phyloP scores from a whole-genome alignment of 2,797 vertebrate species.

The Anas georgica region DNA sequence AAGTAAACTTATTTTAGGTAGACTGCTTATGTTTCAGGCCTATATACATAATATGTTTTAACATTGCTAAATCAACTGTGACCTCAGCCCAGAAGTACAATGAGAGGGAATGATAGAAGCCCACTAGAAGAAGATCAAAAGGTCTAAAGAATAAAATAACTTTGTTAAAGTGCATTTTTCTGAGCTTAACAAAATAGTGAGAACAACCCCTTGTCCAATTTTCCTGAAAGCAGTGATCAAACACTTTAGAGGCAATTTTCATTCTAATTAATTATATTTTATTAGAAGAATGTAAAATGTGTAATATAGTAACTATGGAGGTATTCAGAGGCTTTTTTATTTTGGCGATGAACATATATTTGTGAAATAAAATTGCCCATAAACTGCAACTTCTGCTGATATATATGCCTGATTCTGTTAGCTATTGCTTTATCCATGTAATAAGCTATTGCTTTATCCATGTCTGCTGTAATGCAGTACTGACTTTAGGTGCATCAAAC shows the following conservation, averaged over 20 bases:
- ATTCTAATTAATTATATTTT: background rate
- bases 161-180: slow-evolving; percentile 13
- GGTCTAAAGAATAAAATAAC: background rate
- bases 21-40: background rate
- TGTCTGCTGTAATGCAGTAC: background rate
- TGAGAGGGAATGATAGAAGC: background rate
- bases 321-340: background rate
- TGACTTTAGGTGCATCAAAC: background rate
- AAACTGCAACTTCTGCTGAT: background rate
- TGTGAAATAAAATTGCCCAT: background rate
- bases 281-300: background rate
- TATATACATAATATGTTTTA: background rate
- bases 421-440: background rate
- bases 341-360: background rate
- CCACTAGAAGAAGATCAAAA: background rate
- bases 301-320: background rate
- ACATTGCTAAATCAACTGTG: background rate
- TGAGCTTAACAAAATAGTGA: background rate
- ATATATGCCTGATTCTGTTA: background rate
- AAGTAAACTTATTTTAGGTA: background rate
- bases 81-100: background rate
- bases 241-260: background rate
- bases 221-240: background rate
- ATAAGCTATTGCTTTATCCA: background rate
- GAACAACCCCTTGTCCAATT: background rate